Evolutionary conservation across 2,797 vertebrate genomes (phyloP).

Genomic region (Smutsia gigantea): DNA sequence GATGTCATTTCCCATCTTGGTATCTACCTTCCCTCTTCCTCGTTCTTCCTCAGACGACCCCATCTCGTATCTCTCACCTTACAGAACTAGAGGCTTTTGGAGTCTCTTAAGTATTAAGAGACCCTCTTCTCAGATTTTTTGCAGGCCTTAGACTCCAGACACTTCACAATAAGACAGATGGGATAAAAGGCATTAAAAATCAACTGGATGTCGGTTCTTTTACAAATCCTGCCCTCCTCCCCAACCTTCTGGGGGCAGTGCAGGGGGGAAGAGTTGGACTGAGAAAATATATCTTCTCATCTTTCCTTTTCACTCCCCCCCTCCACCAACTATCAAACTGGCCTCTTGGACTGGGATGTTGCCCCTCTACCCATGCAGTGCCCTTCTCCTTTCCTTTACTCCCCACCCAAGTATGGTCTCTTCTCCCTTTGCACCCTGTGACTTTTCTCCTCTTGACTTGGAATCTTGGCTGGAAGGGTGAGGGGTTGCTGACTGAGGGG

Average conservation of each 20-base stretch:
- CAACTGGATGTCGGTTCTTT: neutral
- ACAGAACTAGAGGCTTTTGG: neutral
- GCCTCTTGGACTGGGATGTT: neutral
- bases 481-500: conserved; percentile 72
- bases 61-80: neutral
- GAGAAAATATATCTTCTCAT: neutral
- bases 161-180: neutral
- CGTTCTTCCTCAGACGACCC: neutral
- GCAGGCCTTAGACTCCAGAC: neutral
- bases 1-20: neutral
- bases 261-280: neutral
- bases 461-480: conserved; percentile 69
- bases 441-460: conserved; percentile 60
- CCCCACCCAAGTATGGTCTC: conserved; percentile 19
- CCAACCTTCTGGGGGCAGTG: neutral
- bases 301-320: neutral
- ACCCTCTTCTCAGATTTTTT: neutral
- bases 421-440: conserved; percentile 64
- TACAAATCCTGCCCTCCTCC: no score
- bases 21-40: neutral
- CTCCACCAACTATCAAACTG: neutral
- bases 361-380: neutral
- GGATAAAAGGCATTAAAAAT: neutral
- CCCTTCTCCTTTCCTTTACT: neutral
- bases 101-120: neutral